Percentiles rank a stretch among this genome's conserved stretches.
Evolutionary conservation across 2,797 vertebrate species (phyloP).

Genomic region (Psittacula derbiana): DNA sequence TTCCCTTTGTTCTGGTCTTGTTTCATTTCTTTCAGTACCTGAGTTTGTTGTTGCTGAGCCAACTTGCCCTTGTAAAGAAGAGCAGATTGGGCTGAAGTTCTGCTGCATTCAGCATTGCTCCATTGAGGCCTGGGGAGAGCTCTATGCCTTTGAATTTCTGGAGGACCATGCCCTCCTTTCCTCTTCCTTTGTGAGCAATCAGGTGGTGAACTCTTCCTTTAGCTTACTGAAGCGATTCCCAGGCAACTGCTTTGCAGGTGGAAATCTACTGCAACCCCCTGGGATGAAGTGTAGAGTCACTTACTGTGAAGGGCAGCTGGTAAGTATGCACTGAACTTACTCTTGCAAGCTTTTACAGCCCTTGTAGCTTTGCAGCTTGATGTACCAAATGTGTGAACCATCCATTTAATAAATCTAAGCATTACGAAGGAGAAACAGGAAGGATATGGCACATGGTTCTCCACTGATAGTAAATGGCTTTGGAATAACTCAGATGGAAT

Average conservation of each 20-base stretch:
- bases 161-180: constrained; percentile 15
- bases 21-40: constrained; percentile 1
- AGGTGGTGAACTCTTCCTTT: constrained; percentile 45
- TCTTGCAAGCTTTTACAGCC: not conserved
- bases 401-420: not conserved
- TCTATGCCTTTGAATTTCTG: constrained; percentile 25
- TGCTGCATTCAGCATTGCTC: constrained; percentile 19
- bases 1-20: not conserved
- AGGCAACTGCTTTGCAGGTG: constrained; percentile 50
- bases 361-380: not conserved
- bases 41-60: constrained; percentile 48
- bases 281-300: constrained; percentile 33
- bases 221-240: constrained; percentile 11
- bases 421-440: not conserved
- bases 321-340: constrained; percentile 29
- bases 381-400: not conserved
- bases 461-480: not conserved
- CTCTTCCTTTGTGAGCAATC: constrained; percentile 30
- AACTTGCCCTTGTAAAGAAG: constrained; percentile 30
- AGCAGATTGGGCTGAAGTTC: not conserved
- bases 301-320: constrained; percentile 65
- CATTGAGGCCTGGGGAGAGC: constrained; percentile 9
- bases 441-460: not conserved
- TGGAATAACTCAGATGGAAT: constrained; percentile 14
- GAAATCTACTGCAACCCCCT: not conserved